A percentile compares a stretch with the other conserved stretches of the same genome.
phyloP scores from a whole-genome alignment of 2,113 vertebrate species.

The Neomonachus schauinslandi region DNA sequence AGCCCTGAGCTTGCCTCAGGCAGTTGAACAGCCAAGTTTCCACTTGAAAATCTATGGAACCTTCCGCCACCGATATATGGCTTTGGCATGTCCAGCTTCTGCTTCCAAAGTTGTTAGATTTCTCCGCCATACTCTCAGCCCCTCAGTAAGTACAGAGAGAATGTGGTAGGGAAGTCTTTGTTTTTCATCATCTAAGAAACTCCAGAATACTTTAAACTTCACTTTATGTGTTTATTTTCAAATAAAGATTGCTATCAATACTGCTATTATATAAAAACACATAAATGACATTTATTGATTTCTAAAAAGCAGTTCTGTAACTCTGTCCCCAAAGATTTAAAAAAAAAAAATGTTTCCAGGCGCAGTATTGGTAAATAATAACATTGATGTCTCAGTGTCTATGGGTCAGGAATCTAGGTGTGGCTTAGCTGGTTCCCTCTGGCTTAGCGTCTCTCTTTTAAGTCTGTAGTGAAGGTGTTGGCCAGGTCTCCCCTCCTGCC shows the following conservation, averaged over 20 bases:
- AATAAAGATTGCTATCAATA: neutral
- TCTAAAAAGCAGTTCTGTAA: neutral
- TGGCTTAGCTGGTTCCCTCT: neutral
- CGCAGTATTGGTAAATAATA: neutral
- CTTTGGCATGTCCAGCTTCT: slow-evolving; percentile 85
- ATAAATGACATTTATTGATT: neutral
- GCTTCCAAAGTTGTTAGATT: slow-evolving; percentile 89
- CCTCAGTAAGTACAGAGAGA: slow-evolving; percentile 80
- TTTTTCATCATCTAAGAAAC: neutral
- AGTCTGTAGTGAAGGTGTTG: neutral
- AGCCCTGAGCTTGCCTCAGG: slow-evolving; percentile 57
- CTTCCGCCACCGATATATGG: slow-evolving; percentile 89
- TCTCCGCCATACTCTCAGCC: slow-evolving; percentile 88
- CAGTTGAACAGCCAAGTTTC: slow-evolving; percentile 84
- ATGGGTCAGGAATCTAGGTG: neutral
- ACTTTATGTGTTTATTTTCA: neutral
- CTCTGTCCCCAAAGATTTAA: neutral
- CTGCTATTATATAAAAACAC: neutral
- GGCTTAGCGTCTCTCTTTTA: neutral
- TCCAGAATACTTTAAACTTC: neutral
- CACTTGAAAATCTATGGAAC: slow-evolving; percentile 91
- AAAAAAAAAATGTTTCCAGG: neutral
- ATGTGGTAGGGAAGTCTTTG: neutral
- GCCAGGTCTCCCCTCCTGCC: neutral
- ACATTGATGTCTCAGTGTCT: neutral